phyloP scores from a whole-genome alignment of 92 coral and sea anemone genomes.

The Umimayanthus kanabou region DNA sequence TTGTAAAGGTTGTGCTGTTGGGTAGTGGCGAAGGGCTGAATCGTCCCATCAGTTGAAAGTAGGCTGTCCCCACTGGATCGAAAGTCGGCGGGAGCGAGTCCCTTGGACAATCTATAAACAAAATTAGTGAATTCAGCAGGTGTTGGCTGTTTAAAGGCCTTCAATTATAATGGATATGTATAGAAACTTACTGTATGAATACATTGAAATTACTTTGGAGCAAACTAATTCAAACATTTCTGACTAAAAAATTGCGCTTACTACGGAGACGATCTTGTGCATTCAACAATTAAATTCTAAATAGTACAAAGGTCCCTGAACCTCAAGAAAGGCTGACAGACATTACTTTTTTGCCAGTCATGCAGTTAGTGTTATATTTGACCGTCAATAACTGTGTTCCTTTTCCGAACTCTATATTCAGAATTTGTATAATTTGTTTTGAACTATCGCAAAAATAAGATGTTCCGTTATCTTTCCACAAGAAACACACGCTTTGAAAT shows the following conservation, averaged over 20 bases:
- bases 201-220: neutral
- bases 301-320: no score
- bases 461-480: neutral
- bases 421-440: neutral
- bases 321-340: neutral
- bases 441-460: neutral
- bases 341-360: neutral
- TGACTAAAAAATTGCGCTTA: no score
- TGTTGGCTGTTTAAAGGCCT: neutral
- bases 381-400: neutral
- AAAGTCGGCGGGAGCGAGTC: constrained; percentile 38
- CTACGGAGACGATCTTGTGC: no score
- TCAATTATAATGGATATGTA: neutral
- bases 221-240: neutral
- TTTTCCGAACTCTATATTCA: neutral
- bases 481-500: neutral
- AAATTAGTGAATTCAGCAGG: neutral
- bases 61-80: constrained; percentile 16
- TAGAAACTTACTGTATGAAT: neutral
- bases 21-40: constrained; percentile 40
- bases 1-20: constrained; percentile 55
- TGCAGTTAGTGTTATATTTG: neutral
- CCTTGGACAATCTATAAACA: constrained; percentile 29
- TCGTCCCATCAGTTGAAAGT: constrained; percentile 9
- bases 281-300: neutral